Percentiles rank a stretch among this genome's conserved stretches.
Conservation (phyloP, 1,140 invertebrate species). For the Halyomorpha halys region DNA sequence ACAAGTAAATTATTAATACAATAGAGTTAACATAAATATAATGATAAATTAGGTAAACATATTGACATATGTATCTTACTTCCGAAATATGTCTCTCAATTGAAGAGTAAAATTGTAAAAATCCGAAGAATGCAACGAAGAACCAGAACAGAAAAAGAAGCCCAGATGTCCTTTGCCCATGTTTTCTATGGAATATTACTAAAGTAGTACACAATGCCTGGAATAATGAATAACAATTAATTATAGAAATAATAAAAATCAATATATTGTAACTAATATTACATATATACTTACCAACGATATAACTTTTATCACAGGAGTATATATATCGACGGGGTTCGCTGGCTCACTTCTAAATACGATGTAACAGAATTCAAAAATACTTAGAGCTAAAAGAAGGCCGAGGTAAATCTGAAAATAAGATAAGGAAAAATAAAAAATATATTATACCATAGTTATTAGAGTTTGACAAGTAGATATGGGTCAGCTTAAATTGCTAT, state of each 20-base stretch:
- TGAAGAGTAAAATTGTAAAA: slow-evolving; percentile 61
- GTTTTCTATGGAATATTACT: slow-evolving; percentile 64
- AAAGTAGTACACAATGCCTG: slow-evolving; percentile 59
- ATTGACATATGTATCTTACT: no score
- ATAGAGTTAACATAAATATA: no score
- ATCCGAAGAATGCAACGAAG: slow-evolving; percentile 53
- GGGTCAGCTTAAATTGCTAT: no score
- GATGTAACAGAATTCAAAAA: slow-evolving; percentile 15
- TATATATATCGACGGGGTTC: slow-evolving; percentile 55
- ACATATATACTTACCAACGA: slow-evolving; percentile 68
- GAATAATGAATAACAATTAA: slow-evolving; percentile 34
- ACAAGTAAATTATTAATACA: no score
- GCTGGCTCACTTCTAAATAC: slow-evolving; percentile 53
- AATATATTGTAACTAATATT: slow-evolving; percentile 24
- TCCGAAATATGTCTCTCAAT: slow-evolving; percentile 34
- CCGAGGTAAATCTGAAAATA: slow-evolving; percentile 25
- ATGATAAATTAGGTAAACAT: no score
- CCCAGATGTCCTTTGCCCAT: slow-evolving; percentile 76
- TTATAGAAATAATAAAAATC: no score
- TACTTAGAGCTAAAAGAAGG: slow-evolving; percentile 21
- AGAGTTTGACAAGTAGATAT: no score
- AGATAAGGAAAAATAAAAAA: no score
- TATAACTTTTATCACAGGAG: slow-evolving; percentile 60
- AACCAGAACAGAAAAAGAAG: slow-evolving; percentile 84
- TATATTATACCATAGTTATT: no score